Base-by-base conservation (phyloP, 2,113 vertebrate species). In the Nesospiza acunhae region DNA sequence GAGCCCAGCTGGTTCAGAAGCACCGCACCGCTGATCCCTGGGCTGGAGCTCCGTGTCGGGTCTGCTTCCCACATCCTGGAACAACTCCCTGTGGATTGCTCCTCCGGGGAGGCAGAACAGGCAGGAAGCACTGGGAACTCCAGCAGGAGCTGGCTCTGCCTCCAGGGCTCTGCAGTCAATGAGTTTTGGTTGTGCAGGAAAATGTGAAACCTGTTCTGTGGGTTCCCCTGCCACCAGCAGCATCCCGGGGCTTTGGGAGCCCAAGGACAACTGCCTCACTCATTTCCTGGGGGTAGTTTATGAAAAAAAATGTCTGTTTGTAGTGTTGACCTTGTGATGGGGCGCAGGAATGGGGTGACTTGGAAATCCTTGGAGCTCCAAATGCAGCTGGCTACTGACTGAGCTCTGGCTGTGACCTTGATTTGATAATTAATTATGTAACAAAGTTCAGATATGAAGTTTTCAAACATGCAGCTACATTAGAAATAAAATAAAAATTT, bases 151-250 rank as follows among this genome's bases (percentile, higher is more conserved):
- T 0, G 0, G 69, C 5, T 95, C 84, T 94, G 84, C 87, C 95
- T 56, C 1, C 3, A 46, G 96, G 90, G 85, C 70, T 58, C 37
- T 14, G 39, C 24, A 50, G 12, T 75, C 50, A 22, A 41, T 5
- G 47, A 67, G 46, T 46, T 87, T 23, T 39, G 69, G 31, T 30
- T 14, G 28, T 53, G 72, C 31, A 72, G 0, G 30, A 95, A 89
- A 91, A 87, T 2, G 53, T 39, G 26, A 87, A 95, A 93, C 92
- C 87, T 87, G 94, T 87, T 95, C 78, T 23, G 92, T 94, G 1
- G 7, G 89, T 81, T 96, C 69, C 55, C 50, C 86, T 0, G 0
- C 37, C 47, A 8, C 33, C 35, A 94, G 78, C 81, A 85, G 81
- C 60, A 85, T 87, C 90, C 70, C 0, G 0, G 30, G 49, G 66